Conservation (phyloP, 2,888 invertebrate genomes). For the Mesopsocus fuscifrons region DNA sequence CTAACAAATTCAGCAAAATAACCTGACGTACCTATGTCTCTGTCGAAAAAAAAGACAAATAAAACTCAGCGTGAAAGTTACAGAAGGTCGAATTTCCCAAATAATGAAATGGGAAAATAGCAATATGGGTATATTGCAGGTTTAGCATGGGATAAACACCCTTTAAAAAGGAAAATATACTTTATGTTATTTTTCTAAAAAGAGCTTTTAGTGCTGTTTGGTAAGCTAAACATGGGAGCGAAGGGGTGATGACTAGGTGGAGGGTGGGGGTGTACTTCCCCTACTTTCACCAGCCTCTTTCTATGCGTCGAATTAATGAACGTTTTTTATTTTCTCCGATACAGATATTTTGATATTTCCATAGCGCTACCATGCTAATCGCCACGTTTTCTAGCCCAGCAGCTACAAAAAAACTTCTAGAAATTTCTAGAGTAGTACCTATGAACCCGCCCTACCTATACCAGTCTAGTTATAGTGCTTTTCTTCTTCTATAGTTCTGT, state of each 20-base stretch:
- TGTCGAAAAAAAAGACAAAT: not conserved
- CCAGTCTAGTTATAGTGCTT: too few relatives aligned
- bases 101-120: constrained; percentile 10
- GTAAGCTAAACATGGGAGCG: constrained; percentile 3
- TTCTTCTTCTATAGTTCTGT: too few relatives aligned
- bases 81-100: constrained; percentile 9
- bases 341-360: constrained; percentile 2
- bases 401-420: too few relatives aligned
- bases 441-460: too few relatives aligned
- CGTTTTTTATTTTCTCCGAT: constrained; percentile 3
- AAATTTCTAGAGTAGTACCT: too few relatives aligned
- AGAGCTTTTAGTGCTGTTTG: constrained; percentile 5
- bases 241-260: not conserved
- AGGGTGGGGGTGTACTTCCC: constrained; percentile 2
- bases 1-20: too few relatives aligned
- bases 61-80: not conserved
- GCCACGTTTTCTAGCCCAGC: not conserved
- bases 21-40: too few relatives aligned
- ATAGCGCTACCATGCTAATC: not conserved
- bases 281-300: constrained; percentile 5
- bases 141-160: constrained; percentile 10
- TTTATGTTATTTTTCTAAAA: constrained; percentile 9
- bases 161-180: constrained; percentile 10
- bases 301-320: constrained; percentile 8
- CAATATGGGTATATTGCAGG: constrained; percentile 9